Conservation (phyloP, 1,140 invertebrate genomes). For the Onthophagus taurus region DNA sequence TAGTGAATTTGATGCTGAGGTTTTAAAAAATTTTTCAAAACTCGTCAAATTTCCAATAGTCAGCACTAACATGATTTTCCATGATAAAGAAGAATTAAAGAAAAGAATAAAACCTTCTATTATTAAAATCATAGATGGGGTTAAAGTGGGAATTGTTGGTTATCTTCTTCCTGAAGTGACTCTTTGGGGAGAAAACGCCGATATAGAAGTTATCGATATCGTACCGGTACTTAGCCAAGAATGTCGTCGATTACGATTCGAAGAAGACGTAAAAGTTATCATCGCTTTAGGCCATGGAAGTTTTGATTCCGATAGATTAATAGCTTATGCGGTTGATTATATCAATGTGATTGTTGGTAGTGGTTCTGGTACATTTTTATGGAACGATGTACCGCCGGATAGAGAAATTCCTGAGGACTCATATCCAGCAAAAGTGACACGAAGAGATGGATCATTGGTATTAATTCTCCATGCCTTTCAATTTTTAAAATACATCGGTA, state of each 20-base stretch:
- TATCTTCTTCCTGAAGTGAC: slow-evolving; percentile 82
- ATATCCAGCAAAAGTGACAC: slow-evolving; percentile 67
- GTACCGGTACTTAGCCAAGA: slow-evolving; percentile 64
- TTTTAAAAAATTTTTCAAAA: too few species aligned
- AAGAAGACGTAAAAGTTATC: slow-evolving; percentile 65
- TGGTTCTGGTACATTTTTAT: slow-evolving; percentile 77
- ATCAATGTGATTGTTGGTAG: slow-evolving; percentile 83
- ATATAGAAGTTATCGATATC: slow-evolving; percentile 48
- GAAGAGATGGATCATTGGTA: slow-evolving; percentile 58
- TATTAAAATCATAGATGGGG: slow-evolving; percentile 49
- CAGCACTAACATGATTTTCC: slow-evolving; percentile 65
- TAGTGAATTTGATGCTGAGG: too few species aligned
- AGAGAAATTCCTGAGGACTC: slow-evolving; percentile 55
- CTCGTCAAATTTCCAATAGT: slow-evolving; percentile 64
- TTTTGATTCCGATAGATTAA: slow-evolving; percentile 58
- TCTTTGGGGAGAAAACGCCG: slow-evolving; percentile 70
- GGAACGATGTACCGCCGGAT: slow-evolving; percentile 56
- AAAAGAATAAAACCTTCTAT: too few species aligned
- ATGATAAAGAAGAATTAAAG: slow-evolving; percentile 53
- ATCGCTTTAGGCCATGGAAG: slow-evolving; percentile 88
- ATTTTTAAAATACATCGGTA: slow-evolving; percentile 85
- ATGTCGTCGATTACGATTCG: slow-evolving; percentile 49
- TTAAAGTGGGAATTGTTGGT: slow-evolving; percentile 75
- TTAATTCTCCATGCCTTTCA: slow-evolving; percentile 86
- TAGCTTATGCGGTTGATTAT: slow-evolving; percentile 66